These are phyloP conservation scores for Chironomus striatipennis DNA, from an alignment of 1,140 invertebrate species.

Conservation along the genomic window DNA sequence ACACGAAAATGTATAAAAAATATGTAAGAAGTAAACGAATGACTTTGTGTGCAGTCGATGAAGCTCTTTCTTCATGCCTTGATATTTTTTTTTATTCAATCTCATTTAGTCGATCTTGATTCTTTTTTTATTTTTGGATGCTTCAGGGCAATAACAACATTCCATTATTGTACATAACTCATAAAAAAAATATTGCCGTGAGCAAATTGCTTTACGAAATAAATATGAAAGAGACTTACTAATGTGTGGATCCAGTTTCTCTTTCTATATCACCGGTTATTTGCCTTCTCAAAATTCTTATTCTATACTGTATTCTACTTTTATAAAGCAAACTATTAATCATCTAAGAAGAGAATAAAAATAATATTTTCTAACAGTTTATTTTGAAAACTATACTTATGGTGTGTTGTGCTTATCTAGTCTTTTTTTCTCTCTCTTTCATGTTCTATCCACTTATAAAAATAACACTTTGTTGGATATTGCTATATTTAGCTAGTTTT, in stretches of 20 bases:
- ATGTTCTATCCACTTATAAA: neutral
- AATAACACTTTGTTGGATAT: neutral
- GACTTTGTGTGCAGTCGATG: neutral
- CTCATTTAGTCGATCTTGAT: neutral
- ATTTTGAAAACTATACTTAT: slow-evolving; percentile 10
- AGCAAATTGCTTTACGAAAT: slow-evolving; percentile 7
- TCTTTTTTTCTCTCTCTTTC: neutral
- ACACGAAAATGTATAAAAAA: neutral
- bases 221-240: neutral
- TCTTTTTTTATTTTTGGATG: neutral
- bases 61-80: neutral
- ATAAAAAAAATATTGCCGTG: slow-evolving; percentile 3
- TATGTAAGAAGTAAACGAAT: neutral
- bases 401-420: neutral
- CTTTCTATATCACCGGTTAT: slow-evolving; percentile 7
- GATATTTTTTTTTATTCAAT: neutral
- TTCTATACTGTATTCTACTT: too few relatives aligned
- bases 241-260: neutral
- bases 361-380: neutral
- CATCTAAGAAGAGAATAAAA: neutral
- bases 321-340: neutral
- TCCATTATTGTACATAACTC: slow-evolving; percentile 2
- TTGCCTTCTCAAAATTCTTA: neutral
- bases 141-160: neutral
- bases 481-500: too few relatives aligned